Evolutionary conservation across 1,140 invertebrate genomes (phyloP).

Genomic region (Maconellicoccus hirsutus): DNA sequence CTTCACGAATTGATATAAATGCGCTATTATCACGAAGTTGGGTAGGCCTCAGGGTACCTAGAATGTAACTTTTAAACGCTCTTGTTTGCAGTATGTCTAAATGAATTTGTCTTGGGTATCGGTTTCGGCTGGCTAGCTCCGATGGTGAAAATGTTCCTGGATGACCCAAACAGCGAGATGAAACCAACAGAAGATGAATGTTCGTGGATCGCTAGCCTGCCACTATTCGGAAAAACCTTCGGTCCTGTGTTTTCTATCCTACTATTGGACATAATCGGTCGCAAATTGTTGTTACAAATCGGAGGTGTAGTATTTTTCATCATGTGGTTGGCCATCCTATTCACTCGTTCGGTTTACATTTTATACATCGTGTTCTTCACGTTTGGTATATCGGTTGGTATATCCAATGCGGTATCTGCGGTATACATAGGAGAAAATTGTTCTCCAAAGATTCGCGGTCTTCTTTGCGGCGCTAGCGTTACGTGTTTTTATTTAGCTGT

Average conservation of each 20-base stretch:
- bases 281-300: neutral
- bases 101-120: neutral
- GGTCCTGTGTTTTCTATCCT: neutral
- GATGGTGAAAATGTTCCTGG: neutral
- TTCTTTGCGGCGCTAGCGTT: constrained; percentile 61
- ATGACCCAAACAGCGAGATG: neutral
- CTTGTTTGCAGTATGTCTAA: neutral
- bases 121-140: neutral
- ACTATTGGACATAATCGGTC: neutral
- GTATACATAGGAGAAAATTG: constrained; percentile 77
- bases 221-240: neutral
- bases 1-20: no score
- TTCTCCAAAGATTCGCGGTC: constrained; percentile 27
- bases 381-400: constrained; percentile 53
- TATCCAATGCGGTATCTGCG: constrained; percentile 59
- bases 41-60: no score
- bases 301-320: neutral
- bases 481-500: constrained; percentile 60
- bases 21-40: no score
- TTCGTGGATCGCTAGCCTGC: neutral
- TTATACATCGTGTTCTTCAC: neutral
- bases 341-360: neutral
- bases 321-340: neutral
- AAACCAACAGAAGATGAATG: neutral
- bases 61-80: neutral